phyloP scores from a whole-genome alignment of 2,888 invertebrate species.

The Calliphora vomitoria region DNA sequence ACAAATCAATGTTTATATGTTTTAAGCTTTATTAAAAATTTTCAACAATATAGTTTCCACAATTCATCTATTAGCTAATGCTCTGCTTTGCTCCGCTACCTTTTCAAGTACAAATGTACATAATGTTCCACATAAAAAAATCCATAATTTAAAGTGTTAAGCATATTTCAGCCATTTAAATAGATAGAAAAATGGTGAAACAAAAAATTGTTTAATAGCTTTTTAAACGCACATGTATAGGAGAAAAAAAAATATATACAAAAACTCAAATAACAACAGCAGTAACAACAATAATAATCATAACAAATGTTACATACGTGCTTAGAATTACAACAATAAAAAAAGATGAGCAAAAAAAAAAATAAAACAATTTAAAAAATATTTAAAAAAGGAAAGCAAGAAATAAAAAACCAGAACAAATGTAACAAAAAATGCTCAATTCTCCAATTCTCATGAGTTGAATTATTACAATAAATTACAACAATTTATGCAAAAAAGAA shows the following conservation, averaged over 20 bases:
- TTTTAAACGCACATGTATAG: slow-evolving; percentile 62
- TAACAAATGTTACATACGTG: slow-evolving; percentile 72
- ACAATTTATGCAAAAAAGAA: slow-evolving; percentile 67
- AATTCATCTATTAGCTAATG: background rate
- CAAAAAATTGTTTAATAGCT: slow-evolving; percentile 56
- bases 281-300: slow-evolving; percentile 64
- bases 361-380: slow-evolving; percentile 32
- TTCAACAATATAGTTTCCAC: too few species aligned
- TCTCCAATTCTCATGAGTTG: slow-evolving; percentile 55
- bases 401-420: slow-evolving; percentile 15
- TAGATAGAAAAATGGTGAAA: background rate
- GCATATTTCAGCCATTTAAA: slow-evolving; percentile 41
- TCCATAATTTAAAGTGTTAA: slow-evolving; percentile 44
- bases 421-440: slow-evolving; percentile 31
- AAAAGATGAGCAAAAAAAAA: background rate
- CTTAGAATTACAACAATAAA: slow-evolving; percentile 61
- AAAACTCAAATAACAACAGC: background rate
- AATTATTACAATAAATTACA: slow-evolving; percentile 72
- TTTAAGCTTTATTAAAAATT: too few species aligned
- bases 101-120: background rate
- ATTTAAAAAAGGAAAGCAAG: slow-evolving; percentile 9
- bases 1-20: too few species aligned
- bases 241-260: slow-evolving; percentile 27
- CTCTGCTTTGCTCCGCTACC: background rate
- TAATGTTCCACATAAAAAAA: background rate